phyloP scores from a whole-genome alignment of 2,113 vertebrate genomes.

The Antennarius striatus region DNA sequence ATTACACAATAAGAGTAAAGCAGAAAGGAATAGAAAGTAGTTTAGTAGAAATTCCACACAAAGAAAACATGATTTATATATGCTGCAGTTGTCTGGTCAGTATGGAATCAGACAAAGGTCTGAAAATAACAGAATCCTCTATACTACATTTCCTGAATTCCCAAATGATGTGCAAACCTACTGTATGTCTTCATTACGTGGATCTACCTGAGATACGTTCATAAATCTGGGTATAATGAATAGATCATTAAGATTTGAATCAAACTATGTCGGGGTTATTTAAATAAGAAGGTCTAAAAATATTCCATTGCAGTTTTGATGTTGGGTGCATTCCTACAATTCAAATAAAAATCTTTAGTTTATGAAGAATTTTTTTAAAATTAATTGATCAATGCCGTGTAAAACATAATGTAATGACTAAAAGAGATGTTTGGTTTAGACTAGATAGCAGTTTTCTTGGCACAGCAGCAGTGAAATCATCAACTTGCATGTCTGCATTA shows the following conservation, averaged over 20 bases:
- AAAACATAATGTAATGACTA: too few relatives aligned
- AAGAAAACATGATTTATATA: background rate
- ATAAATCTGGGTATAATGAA: too few relatives aligned
- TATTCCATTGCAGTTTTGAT: background rate
- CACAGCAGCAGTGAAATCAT: background rate
- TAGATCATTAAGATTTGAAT: too few relatives aligned
- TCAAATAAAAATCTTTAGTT: background rate
- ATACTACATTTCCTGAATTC: too few relatives aligned
- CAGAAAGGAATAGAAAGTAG: slow-evolving; percentile 3
- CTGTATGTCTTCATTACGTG: background rate
- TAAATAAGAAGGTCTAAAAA: background rate
- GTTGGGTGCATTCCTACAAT: background rate
- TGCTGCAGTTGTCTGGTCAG: too few relatives aligned
- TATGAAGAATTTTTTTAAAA: background rate
- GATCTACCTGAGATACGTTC: background rate
- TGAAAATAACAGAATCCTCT: too few relatives aligned
- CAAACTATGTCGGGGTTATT: background rate
- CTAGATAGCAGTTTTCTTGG: background rate
- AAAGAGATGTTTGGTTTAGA: background rate
- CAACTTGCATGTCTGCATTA: background rate
- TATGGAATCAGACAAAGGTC: too few relatives aligned
- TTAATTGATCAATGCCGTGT: background rate
- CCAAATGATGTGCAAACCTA: background rate
- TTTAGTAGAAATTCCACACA: background rate
- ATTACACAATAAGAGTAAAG: background rate